A percentile compares a stretch with the other conserved stretches of the same genome.
Conservation (phyloP, 2,797 vertebrate species). For the Glossophaga mutica region DNA sequence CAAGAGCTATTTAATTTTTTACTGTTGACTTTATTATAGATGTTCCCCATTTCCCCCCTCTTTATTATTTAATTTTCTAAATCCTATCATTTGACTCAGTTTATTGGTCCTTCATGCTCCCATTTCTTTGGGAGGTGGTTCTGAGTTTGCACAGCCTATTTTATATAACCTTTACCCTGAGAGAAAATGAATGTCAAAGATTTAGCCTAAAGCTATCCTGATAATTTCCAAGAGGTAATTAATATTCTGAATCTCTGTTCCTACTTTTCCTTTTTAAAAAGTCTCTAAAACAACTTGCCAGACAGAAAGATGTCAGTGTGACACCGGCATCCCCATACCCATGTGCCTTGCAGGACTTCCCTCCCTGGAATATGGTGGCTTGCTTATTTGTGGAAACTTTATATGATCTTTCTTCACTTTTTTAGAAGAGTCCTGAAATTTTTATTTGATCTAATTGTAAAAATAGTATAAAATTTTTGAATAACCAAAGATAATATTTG, state of each 20-base stretch:
- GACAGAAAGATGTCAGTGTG: neutral
- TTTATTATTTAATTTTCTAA: neutral
- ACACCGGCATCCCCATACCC: neutral
- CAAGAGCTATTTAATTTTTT: conserved; percentile 5
- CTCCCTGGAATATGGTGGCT: neutral
- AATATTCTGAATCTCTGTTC: conserved; percentile 34
- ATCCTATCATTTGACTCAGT: neutral
- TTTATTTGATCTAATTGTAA: neutral
- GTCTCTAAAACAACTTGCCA: neutral
- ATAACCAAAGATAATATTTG: neutral
- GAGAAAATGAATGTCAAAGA: conserved; percentile 37
- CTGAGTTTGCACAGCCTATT: neutral
- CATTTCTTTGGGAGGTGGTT: neutral
- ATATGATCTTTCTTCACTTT: neutral
- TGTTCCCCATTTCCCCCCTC: neutral
- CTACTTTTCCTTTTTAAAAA: neutral
- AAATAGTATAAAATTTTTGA: neutral
- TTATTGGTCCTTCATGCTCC: neutral
- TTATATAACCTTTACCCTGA: neutral
- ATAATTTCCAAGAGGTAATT: conserved; percentile 12
- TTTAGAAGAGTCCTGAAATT: neutral
- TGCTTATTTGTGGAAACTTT: neutral
- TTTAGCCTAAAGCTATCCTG: neutral
- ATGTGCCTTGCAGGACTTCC: neutral
- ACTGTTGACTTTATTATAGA: neutral